Conservation (phyloP, 2,797 vertebrate genomes). For the Silurus lanzhouensis region DNA sequence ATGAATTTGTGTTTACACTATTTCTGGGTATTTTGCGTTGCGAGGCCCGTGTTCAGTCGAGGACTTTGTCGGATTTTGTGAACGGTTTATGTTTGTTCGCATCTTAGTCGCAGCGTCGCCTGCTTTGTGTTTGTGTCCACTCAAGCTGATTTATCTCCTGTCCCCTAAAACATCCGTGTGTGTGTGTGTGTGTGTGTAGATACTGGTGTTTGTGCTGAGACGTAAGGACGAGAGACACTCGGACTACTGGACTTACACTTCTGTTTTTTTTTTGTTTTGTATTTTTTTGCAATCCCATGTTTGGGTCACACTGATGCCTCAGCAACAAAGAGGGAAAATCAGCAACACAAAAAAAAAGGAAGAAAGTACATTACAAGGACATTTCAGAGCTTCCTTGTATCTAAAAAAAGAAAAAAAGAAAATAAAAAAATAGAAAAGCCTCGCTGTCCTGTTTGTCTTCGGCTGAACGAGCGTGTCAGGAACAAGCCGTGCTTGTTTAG, state of each 20-base stretch:
- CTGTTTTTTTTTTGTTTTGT: constrained; percentile 32
- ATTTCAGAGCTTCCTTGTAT: constrained; percentile 36
- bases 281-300: constrained; percentile 45
- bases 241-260: not conserved
- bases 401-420: not conserved
- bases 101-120: not conserved
- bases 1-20: too few relatives aligned
- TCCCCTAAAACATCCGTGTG: not conserved
- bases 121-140: not conserved
- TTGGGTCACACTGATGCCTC: constrained; percentile 41
- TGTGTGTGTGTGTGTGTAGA: not conserved
- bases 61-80: not conserved
- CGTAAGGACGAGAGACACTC: not conserved
- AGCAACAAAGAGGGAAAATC: constrained; percentile 36
- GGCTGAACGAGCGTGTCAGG: constrained; percentile 31
- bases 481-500: constrained; percentile 44
- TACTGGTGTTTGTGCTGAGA: not conserved
- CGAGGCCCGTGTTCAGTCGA: too few relatives aligned
- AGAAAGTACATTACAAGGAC: constrained; percentile 44
- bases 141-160: constrained; percentile 2
- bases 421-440: not conserved
- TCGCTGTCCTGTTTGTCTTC: constrained; percentile 38
- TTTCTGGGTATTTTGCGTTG: too few relatives aligned
- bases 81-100: not conserved
- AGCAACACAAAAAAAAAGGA: constrained; percentile 21